Percentiles rank a stretch among this genome's conserved stretches.
phyloP scores from a whole-genome alignment of 2,113 vertebrate species.

The Alethe diademata region DNA sequence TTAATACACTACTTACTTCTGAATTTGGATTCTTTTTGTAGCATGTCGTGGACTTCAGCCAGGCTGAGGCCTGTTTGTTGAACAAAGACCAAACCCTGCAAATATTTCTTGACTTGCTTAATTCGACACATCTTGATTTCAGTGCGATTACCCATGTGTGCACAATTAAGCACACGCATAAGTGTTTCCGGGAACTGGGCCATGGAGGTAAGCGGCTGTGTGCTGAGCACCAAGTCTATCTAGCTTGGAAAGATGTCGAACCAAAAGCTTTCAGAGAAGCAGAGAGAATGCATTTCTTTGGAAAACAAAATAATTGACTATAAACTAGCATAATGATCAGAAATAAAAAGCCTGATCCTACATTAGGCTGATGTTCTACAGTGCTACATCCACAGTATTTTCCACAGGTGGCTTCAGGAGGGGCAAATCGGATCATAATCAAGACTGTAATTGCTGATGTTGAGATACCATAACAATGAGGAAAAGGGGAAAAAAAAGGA shows the following conservation, averaged over 20 bases:
- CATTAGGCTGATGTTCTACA: not conserved
- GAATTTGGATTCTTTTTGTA: not conserved
- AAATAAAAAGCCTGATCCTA: not conserved
- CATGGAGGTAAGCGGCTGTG: constrained; percentile 10
- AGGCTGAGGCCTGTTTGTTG: constrained; percentile 19
- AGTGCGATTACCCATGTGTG: constrained; percentile 28
- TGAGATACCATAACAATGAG: not conserved
- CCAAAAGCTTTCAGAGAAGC: not conserved
- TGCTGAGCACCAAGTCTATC: not conserved
- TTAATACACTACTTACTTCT: not conserved
- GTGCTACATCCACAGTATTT: not conserved
- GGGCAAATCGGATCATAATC: not conserved
- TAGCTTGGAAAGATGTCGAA: not conserved
- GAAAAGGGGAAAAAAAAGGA: not conserved
- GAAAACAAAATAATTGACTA: not conserved
- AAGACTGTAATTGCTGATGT: not conserved
- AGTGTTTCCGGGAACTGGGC: constrained; percentile 41
- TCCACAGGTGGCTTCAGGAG: not conserved
- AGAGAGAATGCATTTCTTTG: not conserved
- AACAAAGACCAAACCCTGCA: constrained; percentile 42
- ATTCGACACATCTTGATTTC: constrained; percentile 55
- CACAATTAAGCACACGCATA: constrained; percentile 45
- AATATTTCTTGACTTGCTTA: constrained; percentile 56
- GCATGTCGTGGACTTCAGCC: not conserved
- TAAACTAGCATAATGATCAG: not conserved